Base-by-base conservation (phyloP, 1,140 invertebrate species). In the Dendroctonus ponderosae region DNA sequence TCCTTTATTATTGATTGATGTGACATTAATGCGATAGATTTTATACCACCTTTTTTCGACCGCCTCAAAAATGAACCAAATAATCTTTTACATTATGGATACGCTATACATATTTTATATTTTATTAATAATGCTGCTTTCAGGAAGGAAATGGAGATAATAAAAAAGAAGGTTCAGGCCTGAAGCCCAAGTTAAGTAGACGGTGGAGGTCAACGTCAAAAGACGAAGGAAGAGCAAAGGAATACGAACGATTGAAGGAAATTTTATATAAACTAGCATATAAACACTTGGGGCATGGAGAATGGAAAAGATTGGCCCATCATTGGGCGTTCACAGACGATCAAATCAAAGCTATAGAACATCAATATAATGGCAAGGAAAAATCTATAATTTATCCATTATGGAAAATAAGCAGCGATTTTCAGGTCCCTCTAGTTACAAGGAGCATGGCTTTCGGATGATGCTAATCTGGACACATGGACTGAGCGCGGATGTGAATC, bases 261-360 rank as follows among this genome's bases (percentile, higher is more conserved):
- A 77, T 88, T 49, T 73, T 90, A n/a, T 89, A 85, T 83, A 85
- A 82, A 76, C 71, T 91, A 44, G 85, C 88, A n/a, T 86, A 87
- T 56, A 87, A 88, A 73, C 85, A 89, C 66, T 76, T 91, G 39
- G 82, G 81, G 40, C 81, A 82, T 0, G 82, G 80, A 0, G 89
- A 91, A 72, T 91, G 89, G 89, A 89, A 89, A 74, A 83, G 83
- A 67, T 79, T 91, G 12, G 89, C 89, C 3, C 74, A 82, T 14
- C 83, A 89, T 67, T 90, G 89, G 88, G 83, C 85, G 40, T 90
- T 91, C 75, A 88, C 87, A 0, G 82, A 86, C 49, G 88, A 90
- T 48, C 88, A 90, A 73, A 87, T 90, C 44, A 82, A 82, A 69
- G 87, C 88, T 9, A 89, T 91, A 66, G 88, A 90, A 77, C 88